These are phyloP conservation scores for Seriola dumerili DNA, from an alignment of 2,113 vertebrate genomes.

Conservation along the genomic window DNA sequence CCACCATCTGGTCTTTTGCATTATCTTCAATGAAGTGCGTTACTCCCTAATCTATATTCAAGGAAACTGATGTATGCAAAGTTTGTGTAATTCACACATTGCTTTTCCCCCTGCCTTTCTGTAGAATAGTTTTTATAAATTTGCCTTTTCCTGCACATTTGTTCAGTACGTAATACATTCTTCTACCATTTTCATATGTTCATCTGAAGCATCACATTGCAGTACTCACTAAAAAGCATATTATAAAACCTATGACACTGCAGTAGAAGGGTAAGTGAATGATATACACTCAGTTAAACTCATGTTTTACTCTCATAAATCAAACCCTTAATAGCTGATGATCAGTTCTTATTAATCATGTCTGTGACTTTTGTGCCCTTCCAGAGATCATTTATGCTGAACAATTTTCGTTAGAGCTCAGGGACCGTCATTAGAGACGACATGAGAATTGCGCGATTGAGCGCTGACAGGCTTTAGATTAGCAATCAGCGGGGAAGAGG, in stretches of 20 bases:
- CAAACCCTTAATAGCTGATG: conserved; percentile 24
- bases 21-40: not conserved
- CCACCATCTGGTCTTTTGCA: conserved; percentile 10
- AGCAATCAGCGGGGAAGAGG: conserved; percentile 42
- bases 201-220: not conserved
- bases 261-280: conserved; percentile 11
- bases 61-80: not conserved
- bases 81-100: not conserved
- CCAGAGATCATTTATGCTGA: conserved; percentile 25
- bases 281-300: conserved; percentile 5
- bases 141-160: not conserved
- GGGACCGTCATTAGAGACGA: conserved; percentile 33
- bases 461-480: conserved; percentile 39
- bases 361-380: conserved; percentile 30
- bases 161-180: not conserved
- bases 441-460: not conserved
- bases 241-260: conserved; percentile 3
- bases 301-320: conserved; percentile 22
- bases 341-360: conserved; percentile 39
- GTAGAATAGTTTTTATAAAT: not conserved
- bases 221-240: not conserved
- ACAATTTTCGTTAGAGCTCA: conserved; percentile 15
- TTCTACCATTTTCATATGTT: not conserved
- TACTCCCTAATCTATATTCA: not conserved
- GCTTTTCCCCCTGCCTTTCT: not conserved